These are phyloP conservation scores for Emydura subglobosa DNA, from an alignment of 2,113 vertebrate species.

Conservation along the genomic window DNA sequence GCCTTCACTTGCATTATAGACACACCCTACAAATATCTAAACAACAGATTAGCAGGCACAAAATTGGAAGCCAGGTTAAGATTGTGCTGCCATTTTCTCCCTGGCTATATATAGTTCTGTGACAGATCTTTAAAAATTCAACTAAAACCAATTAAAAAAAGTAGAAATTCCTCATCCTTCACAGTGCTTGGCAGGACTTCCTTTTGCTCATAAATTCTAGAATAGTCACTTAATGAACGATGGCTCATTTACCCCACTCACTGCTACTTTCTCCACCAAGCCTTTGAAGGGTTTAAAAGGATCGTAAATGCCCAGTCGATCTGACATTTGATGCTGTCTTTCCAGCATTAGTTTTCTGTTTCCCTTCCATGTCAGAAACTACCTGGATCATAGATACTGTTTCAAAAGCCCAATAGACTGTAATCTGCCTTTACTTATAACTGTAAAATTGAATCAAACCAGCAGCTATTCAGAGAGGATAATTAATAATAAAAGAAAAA, in stretches of 20 bases:
- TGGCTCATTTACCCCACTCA: not conserved
- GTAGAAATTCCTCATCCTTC: not conserved
- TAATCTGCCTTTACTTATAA: conserved; percentile 5
- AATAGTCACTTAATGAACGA: not conserved
- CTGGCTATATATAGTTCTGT: not conserved
- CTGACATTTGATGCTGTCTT: not conserved
- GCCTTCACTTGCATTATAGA: not conserved
- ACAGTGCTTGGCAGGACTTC: not conserved
- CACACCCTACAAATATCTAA: not conserved
- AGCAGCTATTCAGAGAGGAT: conserved; percentile 17
- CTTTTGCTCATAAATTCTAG: conserved; percentile 6
- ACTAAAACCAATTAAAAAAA: not conserved
- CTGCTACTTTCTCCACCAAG: not conserved
- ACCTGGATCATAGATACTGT: conserved; percentile 9
- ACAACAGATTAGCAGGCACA: not conserved
- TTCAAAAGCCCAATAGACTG: not conserved
- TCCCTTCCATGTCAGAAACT: conserved; percentile 9
- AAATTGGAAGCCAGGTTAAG: not conserved
- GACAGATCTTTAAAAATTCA: conserved; percentile 12
- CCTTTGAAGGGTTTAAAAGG: not conserved
- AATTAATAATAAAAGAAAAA: not conserved
- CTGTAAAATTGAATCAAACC: conserved; percentile 34
- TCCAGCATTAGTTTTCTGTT: conserved; percentile 22
- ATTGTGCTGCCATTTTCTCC: not conserved
- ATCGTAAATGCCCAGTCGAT: not conserved